These are phyloP conservation scores for Gobiocypris rarus DNA, from an alignment of 2,113 vertebrate genomes.

Conservation along the genomic window DNA sequence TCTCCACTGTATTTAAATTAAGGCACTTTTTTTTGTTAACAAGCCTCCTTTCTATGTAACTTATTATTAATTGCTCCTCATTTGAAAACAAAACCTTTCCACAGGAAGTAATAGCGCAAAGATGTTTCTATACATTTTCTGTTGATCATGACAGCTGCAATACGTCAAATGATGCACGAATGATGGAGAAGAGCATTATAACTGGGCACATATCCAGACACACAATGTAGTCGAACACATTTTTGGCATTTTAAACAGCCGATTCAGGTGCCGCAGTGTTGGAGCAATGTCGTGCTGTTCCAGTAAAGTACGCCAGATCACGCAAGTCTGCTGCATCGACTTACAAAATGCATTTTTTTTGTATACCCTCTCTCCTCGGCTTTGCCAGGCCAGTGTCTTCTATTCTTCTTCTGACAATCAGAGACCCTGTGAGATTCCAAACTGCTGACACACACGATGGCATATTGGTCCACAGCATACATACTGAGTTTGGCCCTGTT, in stretches of 20 bases:
- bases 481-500: constrained; percentile 33
- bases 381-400: constrained; percentile 16
- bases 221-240: neutral
- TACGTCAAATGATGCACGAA: neutral
- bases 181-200: constrained; percentile 18
- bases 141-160: neutral
- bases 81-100: neutral
- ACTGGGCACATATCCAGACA: neutral
- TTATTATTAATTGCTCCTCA: neutral
- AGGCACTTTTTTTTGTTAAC: neutral
- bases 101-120: neutral
- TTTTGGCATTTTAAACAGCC: constrained; percentile 4
- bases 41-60: constrained; percentile 5
- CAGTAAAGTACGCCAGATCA: neutral
- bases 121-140: neutral
- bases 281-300: neutral
- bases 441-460: constrained; percentile 42
- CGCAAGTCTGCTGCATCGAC: neutral
- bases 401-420: constrained; percentile 36
- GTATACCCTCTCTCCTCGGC: too few relatives aligned
- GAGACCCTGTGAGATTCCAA: constrained; percentile 44
- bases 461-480: constrained; percentile 46
- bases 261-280: neutral
- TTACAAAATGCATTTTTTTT: neutral
- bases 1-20: neutral